Percentiles rank a stretch among this genome's conserved stretches.
Evolutionary conservation across 1,140 invertebrate species (phyloP).

Genomic region (Caenorhabditis tropicalis): DNA sequence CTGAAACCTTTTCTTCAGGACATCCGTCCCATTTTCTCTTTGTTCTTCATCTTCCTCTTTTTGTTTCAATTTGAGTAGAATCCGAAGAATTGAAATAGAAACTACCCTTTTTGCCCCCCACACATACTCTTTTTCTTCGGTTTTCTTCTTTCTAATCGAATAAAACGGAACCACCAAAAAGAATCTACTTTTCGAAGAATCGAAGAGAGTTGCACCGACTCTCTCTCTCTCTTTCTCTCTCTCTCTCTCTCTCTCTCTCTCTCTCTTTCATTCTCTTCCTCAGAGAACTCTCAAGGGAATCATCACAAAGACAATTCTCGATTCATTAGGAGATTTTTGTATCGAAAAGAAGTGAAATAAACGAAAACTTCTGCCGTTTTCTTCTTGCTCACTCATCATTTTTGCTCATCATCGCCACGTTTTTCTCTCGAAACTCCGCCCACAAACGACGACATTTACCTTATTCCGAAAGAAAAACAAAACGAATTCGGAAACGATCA

Average conservation of each 20-base stretch:
- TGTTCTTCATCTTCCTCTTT: neutral
- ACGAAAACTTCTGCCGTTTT: neutral
- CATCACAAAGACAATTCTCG: slow-evolving; percentile 19
- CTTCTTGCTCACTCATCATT: neutral
- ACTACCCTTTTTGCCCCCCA: neutral
- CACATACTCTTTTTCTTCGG: neutral
- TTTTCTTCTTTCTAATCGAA: slow-evolving; percentile 4
- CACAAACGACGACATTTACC: neutral
- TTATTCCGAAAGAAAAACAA: neutral
- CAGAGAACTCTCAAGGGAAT: neutral
- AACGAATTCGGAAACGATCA: neutral
- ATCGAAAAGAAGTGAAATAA: neutral
- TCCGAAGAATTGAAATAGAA: neutral
- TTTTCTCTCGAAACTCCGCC: neutral
- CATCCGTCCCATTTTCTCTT: neutral
- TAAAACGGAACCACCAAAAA: slow-evolving; percentile 35
- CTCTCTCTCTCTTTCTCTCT: too few relatives aligned
- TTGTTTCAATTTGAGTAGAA: neutral
- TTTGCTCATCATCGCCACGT: neutral
- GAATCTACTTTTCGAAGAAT: slow-evolving; percentile 40
- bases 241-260: too few relatives aligned
- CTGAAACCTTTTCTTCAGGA: neutral
- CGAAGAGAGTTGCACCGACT: neutral
- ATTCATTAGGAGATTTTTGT: slow-evolving; percentile 23
- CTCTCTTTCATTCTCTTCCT: too few relatives aligned